Conservation (phyloP, 2,888 invertebrate genomes). For the Acrobasis suavella region DNA sequence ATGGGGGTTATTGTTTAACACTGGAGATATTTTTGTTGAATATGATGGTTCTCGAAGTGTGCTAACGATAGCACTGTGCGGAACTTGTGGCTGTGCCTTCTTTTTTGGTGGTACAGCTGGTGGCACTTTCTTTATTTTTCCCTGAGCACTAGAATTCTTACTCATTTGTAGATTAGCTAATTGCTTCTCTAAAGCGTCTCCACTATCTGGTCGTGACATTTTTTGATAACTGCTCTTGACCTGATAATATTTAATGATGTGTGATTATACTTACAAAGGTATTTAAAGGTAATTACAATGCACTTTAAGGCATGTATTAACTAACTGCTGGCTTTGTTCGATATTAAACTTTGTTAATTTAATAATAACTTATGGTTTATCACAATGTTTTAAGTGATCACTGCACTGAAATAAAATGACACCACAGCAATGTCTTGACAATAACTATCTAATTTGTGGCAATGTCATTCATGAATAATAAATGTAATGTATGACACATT, state of each 20-base stretch:
- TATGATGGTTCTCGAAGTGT: conserved; percentile 88
- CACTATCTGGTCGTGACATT: conserved; percentile 74
- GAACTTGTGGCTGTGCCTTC: conserved; percentile 86
- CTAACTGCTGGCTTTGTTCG: background rate
- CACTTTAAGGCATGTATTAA: background rate
- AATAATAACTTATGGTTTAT: background rate
- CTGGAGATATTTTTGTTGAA: conserved; percentile 80
- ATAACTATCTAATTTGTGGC: background rate
- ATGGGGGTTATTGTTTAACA: conserved; percentile 66
- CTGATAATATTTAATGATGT: conserved; percentile 32
- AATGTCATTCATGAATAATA: background rate
- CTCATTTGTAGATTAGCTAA: conserved; percentile 86
- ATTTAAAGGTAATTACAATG: background rate
- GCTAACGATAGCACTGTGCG: conserved; percentile 88
- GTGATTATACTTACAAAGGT: background rate
- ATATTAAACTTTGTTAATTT: background rate
- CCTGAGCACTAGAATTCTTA: conserved; percentile 62
- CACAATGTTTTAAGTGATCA: background rate
- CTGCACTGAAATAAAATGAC: background rate
- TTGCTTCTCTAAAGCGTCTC: conserved; percentile 87
- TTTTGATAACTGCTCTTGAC: conserved; percentile 35
- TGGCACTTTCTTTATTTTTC: conserved; percentile 83
- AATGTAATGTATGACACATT: background rate
- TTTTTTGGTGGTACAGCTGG: conserved; percentile 92
- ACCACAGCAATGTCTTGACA: background rate